A percentile compares a stretch with the other conserved stretches of the same genome.
Evolutionary conservation across 2,888 invertebrate species (phyloP).

Genomic region (Caenorhabditis sp.): DNA sequence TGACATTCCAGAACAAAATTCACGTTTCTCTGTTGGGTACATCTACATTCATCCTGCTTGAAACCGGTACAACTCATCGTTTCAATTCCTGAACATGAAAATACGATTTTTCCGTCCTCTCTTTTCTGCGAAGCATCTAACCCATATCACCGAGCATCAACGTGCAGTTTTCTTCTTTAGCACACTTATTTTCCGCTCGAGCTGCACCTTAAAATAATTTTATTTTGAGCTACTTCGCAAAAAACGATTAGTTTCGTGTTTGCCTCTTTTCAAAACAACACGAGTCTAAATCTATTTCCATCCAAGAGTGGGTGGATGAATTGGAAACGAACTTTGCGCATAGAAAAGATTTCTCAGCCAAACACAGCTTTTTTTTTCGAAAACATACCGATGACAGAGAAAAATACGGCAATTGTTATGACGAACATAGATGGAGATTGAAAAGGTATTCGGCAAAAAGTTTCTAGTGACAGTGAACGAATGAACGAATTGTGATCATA

Average conservation of each 20-base stretch:
- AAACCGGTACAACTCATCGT: conserved; percentile 29
- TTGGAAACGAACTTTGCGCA: conserved; percentile 1
- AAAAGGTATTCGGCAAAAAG: not conserved
- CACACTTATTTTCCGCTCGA: conserved; percentile 19
- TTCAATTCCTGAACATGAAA: conserved; percentile 11
- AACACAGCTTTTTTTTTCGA: conserved; percentile 1
- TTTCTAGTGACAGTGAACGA: not conserved
- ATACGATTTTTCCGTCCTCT: not conserved
- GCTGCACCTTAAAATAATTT: conserved; percentile 22
- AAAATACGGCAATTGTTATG: conserved; percentile 8
- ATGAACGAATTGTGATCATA: too few species aligned
- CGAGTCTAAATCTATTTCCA: not conserved
- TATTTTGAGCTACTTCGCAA: not conserved
- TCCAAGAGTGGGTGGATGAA: conserved; percentile 21
- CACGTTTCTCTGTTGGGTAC: conserved; percentile 22
- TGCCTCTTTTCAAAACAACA: not conserved
- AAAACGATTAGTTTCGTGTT: conserved; percentile 24
- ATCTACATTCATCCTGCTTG: conserved; percentile 10
- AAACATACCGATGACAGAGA: conserved; percentile 15
- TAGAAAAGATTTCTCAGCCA: not conserved
- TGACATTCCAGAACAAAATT: conserved; percentile 31
- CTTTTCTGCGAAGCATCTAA: not conserved
- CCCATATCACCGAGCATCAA: conserved; percentile 27
- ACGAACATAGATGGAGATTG: conserved; percentile 14
- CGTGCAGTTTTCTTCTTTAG: conserved; percentile 35